These are phyloP conservation scores for Sialis fuliginosa DNA, from an alignment of 2,888 invertebrate genomes.

Conservation along the genomic window DNA sequence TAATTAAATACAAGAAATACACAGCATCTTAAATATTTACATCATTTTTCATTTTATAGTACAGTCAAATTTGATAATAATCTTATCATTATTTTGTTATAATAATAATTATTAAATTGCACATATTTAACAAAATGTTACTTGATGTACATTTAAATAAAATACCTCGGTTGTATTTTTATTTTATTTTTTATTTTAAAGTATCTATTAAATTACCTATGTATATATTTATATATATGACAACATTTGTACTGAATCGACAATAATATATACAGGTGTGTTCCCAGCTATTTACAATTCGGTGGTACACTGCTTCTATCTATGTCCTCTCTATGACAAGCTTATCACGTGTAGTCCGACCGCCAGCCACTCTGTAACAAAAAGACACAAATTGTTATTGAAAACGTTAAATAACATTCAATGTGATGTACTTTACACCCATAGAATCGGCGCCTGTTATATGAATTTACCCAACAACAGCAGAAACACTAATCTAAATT, in stretches of 20 bases:
- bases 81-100: not conserved
- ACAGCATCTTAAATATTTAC: not conserved
- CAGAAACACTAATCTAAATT: no score
- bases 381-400: conserved; percentile 9
- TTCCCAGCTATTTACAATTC: conserved; percentile 11
- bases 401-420: no score
- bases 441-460: no score
- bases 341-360: conserved; percentile 87
- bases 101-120: not conserved
- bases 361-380: conserved; percentile 75
- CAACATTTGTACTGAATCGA: no score
- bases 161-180: not conserved
- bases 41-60: not conserved
- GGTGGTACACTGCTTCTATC: conserved; percentile 4
- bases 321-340: not conserved
- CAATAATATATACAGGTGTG: no score
- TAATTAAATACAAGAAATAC: not conserved
- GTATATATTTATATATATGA: not conserved
- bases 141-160: not conserved
- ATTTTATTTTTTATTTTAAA: not conserved
- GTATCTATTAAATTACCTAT: not conserved
- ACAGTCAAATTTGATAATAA: not conserved
- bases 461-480: no score
- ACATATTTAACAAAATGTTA: not conserved
- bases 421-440: no score